Evolutionary conservation across 1,140 invertebrate genomes (phyloP).

Genomic region (Pteromalus puparum): DNA sequence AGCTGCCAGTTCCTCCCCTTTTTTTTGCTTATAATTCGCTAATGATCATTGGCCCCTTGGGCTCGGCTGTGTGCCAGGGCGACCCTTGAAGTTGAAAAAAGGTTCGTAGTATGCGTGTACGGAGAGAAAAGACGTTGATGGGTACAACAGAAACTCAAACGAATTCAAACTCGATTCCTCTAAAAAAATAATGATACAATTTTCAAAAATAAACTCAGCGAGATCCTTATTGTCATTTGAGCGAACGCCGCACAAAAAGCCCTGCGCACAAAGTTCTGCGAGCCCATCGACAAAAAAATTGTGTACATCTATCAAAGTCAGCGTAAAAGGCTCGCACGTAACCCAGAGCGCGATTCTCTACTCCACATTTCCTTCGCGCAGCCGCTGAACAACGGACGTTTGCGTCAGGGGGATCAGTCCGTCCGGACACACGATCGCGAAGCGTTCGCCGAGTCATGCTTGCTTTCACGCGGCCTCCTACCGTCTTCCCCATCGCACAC

Average conservation of each 20-base stretch:
- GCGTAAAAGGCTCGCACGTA: background rate
- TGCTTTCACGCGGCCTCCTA: slow-evolving; percentile 54
- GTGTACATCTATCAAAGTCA: slow-evolving; percentile 17
- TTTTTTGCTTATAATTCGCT: slow-evolving; percentile 43
- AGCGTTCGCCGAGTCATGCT: slow-evolving; percentile 49
- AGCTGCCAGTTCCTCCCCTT: background rate
- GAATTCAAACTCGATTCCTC: too few relatives aligned
- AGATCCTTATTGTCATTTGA: too few relatives aligned
- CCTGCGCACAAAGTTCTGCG: background rate
- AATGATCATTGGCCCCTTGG: slow-evolving; percentile 43
- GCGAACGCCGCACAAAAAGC: too few relatives aligned
- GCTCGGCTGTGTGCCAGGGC: slow-evolving; percentile 1
- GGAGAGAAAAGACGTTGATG: slow-evolving; percentile 16
- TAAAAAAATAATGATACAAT: too few relatives aligned
- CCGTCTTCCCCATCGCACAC: slow-evolving; percentile 36
- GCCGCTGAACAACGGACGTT: background rate
- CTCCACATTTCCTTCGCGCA: background rate
- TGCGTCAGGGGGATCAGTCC: too few relatives aligned
- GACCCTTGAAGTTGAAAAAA: slow-evolving; percentile 16
- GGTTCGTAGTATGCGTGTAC: background rate
- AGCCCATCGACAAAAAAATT: background rate
- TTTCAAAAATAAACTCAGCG: too few relatives aligned
- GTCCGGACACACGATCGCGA: background rate
- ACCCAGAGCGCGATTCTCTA: background rate
- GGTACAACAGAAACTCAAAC: background rate